These are phyloP conservation scores for Macrotrachela quadricornifera DNA, from an alignment of 1,140 invertebrate species.

Conservation along the genomic window DNA sequence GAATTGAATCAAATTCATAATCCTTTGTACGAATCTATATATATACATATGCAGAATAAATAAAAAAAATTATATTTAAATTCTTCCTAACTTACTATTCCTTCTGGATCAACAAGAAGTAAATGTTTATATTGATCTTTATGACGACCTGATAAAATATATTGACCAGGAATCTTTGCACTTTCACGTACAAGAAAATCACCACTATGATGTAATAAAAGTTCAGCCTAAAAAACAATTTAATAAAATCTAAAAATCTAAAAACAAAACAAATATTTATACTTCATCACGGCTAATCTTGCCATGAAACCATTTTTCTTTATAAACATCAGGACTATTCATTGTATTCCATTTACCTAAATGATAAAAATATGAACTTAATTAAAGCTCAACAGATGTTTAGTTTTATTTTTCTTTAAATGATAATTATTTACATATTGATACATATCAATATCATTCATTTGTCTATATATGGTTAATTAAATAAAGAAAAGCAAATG, in stretches of 20 bases:
- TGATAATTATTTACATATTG: no score
- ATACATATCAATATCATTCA: no score
- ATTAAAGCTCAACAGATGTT: no score
- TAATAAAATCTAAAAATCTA: no score
- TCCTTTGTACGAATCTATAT: conserved; percentile 78
- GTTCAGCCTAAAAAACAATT: conserved; percentile 14
- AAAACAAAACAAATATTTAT: no score
- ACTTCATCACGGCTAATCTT: conserved; percentile 13
- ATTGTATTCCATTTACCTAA: no score
- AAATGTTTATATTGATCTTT: conserved; percentile 57
- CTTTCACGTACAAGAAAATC: conserved; percentile 78
- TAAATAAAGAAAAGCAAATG: no score
- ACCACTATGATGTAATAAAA: conserved; percentile 43
- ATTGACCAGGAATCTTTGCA: conserved; percentile 66
- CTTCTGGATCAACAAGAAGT: conserved; percentile 79
- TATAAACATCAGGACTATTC: background rate
- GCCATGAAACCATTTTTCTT: conserved; percentile 7
- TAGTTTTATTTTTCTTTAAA: no score
- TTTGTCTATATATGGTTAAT: no score
- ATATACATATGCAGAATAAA: background rate
- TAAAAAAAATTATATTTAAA: background rate
- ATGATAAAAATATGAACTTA: no score
- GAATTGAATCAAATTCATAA: conserved; percentile 78
- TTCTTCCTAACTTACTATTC: conserved; percentile 50
- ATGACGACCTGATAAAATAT: conserved; percentile 77